Base-by-base conservation (phyloP, 1,140 invertebrate genomes). In the Akabosia matsudoensis region DNA sequence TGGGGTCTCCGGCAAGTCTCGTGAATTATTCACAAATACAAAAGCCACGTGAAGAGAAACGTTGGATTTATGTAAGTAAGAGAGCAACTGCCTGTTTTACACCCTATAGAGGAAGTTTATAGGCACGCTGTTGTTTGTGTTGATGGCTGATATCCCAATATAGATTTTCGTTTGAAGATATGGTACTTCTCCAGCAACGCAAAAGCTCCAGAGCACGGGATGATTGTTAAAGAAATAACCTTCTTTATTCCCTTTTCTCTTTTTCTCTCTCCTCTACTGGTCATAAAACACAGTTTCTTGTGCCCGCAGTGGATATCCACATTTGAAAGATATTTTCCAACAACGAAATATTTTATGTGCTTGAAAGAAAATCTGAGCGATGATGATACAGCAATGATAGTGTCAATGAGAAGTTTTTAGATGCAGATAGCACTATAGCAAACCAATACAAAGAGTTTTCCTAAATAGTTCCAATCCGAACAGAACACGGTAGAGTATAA, bases 1-100 rank as follows among this genome's bases (percentile, higher is more conserved):
- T 67, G 30, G 61, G 61, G 61, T n/a, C 61, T 67, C 61, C 61
- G 61, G 7, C 14, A 67, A 67, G 61, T 67, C 61, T 67, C 61
- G 61, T 67, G 61, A 67, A 67, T 67, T 30, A 67, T 67, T 67
- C 61, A 67, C 10, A 10, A 31, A 31, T 30, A 67, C 61, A 67
- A 67, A 67, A 67, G 61, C 30, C 24, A 67, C 14, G 61, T 67
- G 61, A 67, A 7, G 7, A 67, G 10, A 67, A 30, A 13, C 13
- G 30, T 24, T 61, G 22, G 10, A 24, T 14, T 24, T 61, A 7
- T 22, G 54, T 61, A 24, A n/a, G 54, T 61, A n/a, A n/a, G n/a
- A n/a, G n/a, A n/a, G n/a, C n/a, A n/a, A n/a, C n/a, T n/a, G n/a
- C n/a, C n/a, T n/a, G n/a, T n/a, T n/a, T n/a, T n/a, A n/a, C n/a